phyloP scores from a whole-genome alignment of 2,888 invertebrate genomes.

The Epistrophe eligans region DNA sequence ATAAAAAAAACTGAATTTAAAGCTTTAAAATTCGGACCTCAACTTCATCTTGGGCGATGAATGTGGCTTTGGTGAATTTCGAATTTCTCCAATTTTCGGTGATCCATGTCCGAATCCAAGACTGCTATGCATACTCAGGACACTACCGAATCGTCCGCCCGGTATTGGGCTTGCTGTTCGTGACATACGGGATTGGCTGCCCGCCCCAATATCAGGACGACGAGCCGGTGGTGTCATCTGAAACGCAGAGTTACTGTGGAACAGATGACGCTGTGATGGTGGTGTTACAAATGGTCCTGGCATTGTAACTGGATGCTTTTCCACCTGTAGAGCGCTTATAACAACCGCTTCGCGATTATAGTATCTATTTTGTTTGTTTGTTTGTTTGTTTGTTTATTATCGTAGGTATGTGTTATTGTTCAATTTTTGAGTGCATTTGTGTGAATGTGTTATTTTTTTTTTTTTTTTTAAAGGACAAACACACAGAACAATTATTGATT shows the following conservation, averaged over 20 bases:
- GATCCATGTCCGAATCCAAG: conserved; percentile 84
- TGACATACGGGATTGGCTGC: conserved; percentile 78
- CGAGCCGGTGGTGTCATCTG: conserved; percentile 89
- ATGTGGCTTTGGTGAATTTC: conserved; percentile 88
- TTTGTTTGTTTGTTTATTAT: no score
- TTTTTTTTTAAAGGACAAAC: conserved; percentile 64
- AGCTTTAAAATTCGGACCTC: conserved; percentile 86
- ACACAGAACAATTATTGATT: conserved; percentile 67
- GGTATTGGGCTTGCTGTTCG: conserved; percentile 86
- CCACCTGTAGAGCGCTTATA: conserved; percentile 96
- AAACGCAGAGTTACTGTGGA: conserved; percentile 86
- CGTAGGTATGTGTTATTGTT: conserved; percentile 25
- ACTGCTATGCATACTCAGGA: conserved; percentile 86
- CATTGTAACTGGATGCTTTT: conserved; percentile 94
- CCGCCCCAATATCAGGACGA: conserved; percentile 84
- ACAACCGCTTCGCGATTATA: conserved; percentile 96
- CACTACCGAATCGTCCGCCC: conserved; percentile 86
- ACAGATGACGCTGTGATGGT: conserved; percentile 86
- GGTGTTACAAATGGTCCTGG: conserved; percentile 93
- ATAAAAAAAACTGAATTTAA: conserved; percentile 9
- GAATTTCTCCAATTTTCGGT: conserved; percentile 85
- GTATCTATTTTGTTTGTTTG: conserved; percentile 86
- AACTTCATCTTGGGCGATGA: conserved; percentile 96
- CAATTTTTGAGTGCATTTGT: conserved; percentile 35
- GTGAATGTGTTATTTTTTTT: conserved; percentile 4